A percentile compares a stretch with the other conserved stretches of the same genome.
These are phyloP conservation scores for Notodonta dromedarius DNA, from an alignment of 2,888 invertebrate species.

Conservation along the genomic window DNA sequence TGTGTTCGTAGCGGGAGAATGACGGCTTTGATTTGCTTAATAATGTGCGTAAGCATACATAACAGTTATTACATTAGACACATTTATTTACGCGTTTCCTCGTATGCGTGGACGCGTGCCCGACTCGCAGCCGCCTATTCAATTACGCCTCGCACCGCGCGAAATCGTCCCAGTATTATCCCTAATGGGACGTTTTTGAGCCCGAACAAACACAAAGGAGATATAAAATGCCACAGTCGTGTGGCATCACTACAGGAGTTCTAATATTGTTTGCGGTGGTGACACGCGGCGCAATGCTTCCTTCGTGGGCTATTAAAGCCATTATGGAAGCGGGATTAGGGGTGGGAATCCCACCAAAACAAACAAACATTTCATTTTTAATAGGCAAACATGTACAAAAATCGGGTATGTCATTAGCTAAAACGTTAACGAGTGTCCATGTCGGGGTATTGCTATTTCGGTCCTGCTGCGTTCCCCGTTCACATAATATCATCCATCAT, in stretches of 20 bases:
- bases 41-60: constrained; percentile 59
- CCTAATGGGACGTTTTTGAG: constrained; percentile 76
- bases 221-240: constrained; percentile 69
- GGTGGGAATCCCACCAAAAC: constrained; percentile 46
- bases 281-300: constrained; percentile 55
- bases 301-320: constrained; percentile 64
- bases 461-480: constrained; percentile 61
- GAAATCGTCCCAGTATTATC: constrained; percentile 74
- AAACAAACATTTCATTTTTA: constrained; percentile 51
- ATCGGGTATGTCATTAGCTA: constrained; percentile 63
- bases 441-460: constrained; percentile 60
- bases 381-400: constrained; percentile 50
- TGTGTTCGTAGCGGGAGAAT: constrained; percentile 47
- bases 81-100: constrained; percentile 72
- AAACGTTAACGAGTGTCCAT: constrained; percentile 61
- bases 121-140: constrained; percentile 76
- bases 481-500: constrained; percentile 70
- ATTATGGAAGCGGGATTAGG: constrained; percentile 54
- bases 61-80: constrained; percentile 63
- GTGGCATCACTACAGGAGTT: constrained; percentile 77
- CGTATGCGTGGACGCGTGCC: constrained; percentile 68
- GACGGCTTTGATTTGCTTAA: constrained; percentile 62
- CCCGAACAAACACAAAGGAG: constrained; percentile 69
- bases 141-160: constrained; percentile 71
- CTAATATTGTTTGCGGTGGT: constrained; percentile 65